phyloP scores from a whole-genome alignment of 2,797 vertebrate genomes.

The Varecia variegata region DNA sequence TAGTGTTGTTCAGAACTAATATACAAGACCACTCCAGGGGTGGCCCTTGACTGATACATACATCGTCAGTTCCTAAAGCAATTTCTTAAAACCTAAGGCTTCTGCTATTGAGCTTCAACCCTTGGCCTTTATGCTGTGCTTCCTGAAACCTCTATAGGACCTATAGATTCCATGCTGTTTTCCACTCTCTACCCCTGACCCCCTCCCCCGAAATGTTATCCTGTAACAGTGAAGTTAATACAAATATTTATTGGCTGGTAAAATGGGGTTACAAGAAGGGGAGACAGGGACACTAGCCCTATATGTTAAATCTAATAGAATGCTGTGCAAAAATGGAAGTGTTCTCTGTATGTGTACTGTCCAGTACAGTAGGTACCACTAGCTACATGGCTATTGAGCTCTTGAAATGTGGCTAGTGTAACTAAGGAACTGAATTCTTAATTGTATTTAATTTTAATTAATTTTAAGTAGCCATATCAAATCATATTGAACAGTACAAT shows the following conservation, averaged over 20 bases:
- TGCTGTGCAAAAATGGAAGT: not conserved
- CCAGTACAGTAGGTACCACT: not conserved
- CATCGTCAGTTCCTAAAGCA: not conserved
- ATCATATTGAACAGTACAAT: not conserved
- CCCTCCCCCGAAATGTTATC: not conserved
- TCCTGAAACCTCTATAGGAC: not conserved
- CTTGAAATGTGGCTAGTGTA: not conserved
- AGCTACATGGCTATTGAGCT: not conserved
- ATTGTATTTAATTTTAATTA: constrained; percentile 2
- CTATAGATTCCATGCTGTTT: not conserved
- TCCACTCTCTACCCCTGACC: not conserved
- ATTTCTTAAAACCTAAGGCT: constrained; percentile 3
- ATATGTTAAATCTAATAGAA: not conserved
- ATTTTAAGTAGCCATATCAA: constrained; percentile 10
- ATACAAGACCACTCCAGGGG: not conserved
- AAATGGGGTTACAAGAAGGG: not conserved
- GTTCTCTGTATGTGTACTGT: not conserved
- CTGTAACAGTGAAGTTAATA: not conserved
- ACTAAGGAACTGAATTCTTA: not conserved
- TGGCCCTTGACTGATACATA: not conserved
- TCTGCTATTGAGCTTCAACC: not conserved
- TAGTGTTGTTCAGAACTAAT: not conserved
- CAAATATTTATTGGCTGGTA: not conserved
- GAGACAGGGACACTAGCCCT: not conserved
- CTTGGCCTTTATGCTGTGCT: not conserved